Evolutionary conservation across 2,888 invertebrate species (phyloP).

Genomic region (Dolichomitus sp.): DNA sequence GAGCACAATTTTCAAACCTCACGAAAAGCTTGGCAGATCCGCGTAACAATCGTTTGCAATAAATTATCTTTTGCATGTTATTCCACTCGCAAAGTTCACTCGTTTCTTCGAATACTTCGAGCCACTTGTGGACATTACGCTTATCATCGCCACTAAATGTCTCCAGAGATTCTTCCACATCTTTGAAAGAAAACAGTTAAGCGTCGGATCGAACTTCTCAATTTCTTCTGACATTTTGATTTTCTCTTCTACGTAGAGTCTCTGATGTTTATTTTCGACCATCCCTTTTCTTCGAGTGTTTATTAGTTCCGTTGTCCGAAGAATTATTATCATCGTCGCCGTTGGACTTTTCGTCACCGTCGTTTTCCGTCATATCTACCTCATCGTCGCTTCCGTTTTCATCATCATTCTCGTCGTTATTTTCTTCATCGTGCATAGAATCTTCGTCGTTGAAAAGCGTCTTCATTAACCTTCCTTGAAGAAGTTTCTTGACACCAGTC

Average conservation of each 20-base stretch:
- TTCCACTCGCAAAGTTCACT: conserved; percentile 57
- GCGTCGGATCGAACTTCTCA: not conserved
- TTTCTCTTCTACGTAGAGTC: too few species aligned
- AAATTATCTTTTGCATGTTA: conserved; percentile 61
- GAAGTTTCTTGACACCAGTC: not conserved
- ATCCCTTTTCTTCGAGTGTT: not conserved
- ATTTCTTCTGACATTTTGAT: not conserved
- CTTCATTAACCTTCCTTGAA: conserved; percentile 1
- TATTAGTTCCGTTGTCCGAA: conserved; percentile 2
- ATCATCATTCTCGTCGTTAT: not conserved
- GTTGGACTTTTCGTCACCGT: not conserved
- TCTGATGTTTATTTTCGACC: too few species aligned
- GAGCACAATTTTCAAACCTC: conserved; percentile 34
- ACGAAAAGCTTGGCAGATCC: conserved; percentile 67
- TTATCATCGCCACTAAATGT: conserved; percentile 61
- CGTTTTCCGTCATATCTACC: not conserved
- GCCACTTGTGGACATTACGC: conserved; percentile 54
- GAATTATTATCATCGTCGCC: not conserved
- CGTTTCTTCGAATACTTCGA: conserved; percentile 65
- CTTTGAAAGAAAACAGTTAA: conserved; percentile 42
- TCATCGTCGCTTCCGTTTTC: not conserved
- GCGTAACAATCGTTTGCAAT: conserved; percentile 60
- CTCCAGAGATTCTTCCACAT: conserved; percentile 55
- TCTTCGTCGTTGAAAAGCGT: not conserved
- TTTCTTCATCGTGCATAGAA: not conserved